phyloP scores from a whole-genome alignment of 64 coral and sea anemone genomes.

The Stylophora pistillata region DNA sequence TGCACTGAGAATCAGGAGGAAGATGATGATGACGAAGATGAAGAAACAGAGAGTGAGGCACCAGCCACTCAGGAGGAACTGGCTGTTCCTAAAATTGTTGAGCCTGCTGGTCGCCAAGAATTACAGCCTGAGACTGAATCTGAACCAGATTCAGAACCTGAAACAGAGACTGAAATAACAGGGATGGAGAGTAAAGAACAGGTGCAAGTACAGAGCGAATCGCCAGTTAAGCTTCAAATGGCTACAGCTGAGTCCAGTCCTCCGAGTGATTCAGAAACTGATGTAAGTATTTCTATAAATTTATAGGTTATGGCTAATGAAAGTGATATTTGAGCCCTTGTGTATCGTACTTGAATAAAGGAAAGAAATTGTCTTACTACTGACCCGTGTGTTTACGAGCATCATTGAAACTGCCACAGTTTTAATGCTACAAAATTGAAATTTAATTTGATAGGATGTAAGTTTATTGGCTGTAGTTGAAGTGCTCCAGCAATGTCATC shows the following conservation, averaged over 20 bases:
- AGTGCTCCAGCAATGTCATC: too few relatives aligned
- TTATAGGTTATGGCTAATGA: too few relatives aligned
- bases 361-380: too few relatives aligned
- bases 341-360: too few relatives aligned
- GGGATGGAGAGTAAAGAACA: background rate
- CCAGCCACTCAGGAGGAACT: constrained; percentile 51
- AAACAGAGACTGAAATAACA: constrained; percentile 48
- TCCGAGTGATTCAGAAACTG: constrained; percentile 36
- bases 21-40: constrained; percentile 37
- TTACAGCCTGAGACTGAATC: constrained; percentile 40
- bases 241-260: constrained; percentile 17
- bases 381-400: too few relatives aligned
- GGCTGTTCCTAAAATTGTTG: constrained; percentile 31
- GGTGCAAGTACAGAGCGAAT: background rate
- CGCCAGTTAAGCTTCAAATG: background rate
- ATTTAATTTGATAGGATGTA: too few relatives aligned
- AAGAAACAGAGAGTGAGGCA: constrained; percentile 58
- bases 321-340: too few relatives aligned
- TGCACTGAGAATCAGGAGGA: background rate
- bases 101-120: constrained; percentile 26
- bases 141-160: constrained; percentile 69
- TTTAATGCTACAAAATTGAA: too few relatives aligned
- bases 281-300: background rate
- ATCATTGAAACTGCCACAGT: too few relatives aligned
- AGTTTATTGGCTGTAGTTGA: too few relatives aligned